These are phyloP conservation scores for Callochromis pleurospilus DNA, from an alignment of 2,113 vertebrate species.

Conservation along the genomic window DNA sequence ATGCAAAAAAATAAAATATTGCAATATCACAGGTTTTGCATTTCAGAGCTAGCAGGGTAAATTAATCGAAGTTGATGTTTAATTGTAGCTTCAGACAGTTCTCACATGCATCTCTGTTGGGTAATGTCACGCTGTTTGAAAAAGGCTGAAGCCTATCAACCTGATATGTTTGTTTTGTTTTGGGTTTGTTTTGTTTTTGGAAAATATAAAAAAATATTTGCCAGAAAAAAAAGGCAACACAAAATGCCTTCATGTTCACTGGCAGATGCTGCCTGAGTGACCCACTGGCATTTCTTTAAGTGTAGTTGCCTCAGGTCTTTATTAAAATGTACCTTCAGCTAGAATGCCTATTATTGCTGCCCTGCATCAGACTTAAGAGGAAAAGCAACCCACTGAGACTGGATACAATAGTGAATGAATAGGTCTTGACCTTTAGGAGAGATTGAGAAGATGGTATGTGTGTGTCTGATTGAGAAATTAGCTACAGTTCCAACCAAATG, in stretches of 20 bases:
- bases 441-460: conserved; percentile 64
- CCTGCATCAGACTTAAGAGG: conserved; percentile 53
- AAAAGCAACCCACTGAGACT: conserved; percentile 53
- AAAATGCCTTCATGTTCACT: not conserved
- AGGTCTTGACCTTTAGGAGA: conserved; percentile 56
- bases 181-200: not conserved
- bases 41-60: not conserved
- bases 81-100: not conserved
- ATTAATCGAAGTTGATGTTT: not conserved
- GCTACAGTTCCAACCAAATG: conserved; percentile 70
- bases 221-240: not conserved
- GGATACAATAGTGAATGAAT: conserved; percentile 62
- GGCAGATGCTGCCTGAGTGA: not conserved
- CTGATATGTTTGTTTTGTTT: not conserved
- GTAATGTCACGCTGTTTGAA: not conserved
- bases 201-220: not conserved
- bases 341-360: conserved; percentile 36
- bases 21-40: not conserved
- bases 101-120: not conserved
- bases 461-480: conserved; percentile 73
- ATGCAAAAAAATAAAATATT: not conserved
- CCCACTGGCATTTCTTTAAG: conserved; percentile 27
- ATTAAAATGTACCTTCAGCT: conserved; percentile 46
- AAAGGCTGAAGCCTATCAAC: not conserved
- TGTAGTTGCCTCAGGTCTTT: conserved; percentile 30